Percentiles rank a stretch among this genome's conserved stretches.
phyloP scores from a whole-genome alignment of 2,797 vertebrate genomes.

The Mycteria americana region DNA sequence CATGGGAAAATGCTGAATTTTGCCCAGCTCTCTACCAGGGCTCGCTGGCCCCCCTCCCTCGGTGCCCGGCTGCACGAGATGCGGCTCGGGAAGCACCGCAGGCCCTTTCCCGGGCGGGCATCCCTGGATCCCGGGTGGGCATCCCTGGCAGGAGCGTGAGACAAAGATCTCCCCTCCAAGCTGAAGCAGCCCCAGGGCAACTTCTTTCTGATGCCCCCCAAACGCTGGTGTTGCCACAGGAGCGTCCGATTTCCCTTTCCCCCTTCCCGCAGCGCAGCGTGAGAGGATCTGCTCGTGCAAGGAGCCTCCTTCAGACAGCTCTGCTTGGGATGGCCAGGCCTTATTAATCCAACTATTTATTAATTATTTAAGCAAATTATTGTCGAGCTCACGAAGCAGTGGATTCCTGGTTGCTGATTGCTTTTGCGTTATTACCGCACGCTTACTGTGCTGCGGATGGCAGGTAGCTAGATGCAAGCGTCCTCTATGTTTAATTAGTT shows the following conservation, averaged over 20 bases:
- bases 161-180: neutral
- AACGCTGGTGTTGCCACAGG: neutral
- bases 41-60: neutral
- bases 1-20: neutral
- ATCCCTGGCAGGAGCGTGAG: accelerated
- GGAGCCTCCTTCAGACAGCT: neutral
- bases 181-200: neutral
- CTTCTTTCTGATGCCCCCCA: neutral
- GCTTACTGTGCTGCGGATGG: neutral
- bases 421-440: neutral
- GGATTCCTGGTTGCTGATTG: neutral
- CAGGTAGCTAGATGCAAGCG: neutral
- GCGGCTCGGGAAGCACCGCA: neutral
- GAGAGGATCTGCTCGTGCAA: neutral
- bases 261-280: accelerated
- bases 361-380: neutral
- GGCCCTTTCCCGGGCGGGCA: neutral
- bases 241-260: neutral
- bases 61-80: accelerated
- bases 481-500: neutral
- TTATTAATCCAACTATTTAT: neutral
- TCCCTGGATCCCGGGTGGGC: neutral
- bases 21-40: neutral
- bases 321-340: neutral
- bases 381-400: neutral